Conservation (phyloP, 2,797 vertebrate species). For the Denticeps clupeoides region DNA sequence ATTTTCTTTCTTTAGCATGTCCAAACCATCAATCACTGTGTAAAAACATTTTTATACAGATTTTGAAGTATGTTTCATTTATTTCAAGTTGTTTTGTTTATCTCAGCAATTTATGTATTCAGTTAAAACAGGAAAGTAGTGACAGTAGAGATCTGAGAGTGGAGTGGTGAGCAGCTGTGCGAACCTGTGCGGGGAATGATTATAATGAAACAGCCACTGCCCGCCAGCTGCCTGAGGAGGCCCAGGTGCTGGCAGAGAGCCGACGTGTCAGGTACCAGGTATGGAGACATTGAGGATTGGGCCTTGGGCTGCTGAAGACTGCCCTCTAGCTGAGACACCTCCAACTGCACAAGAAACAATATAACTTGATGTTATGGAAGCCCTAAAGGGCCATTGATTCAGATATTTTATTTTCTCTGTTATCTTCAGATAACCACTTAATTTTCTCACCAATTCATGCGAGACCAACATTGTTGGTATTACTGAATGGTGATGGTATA, state of each 20-base stretch:
- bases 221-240: conserved; percentile 76
- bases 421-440: too few species aligned
- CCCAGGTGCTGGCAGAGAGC: conserved; percentile 87
- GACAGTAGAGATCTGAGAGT: neutral
- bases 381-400: too few species aligned
- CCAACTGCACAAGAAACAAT: too few species aligned
- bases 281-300: conserved; percentile 93
- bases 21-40: conserved; percentile 87
- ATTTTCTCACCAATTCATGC: too few species aligned
- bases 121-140: neutral
- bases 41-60: neutral
- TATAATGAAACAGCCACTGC: conserved; percentile 89
- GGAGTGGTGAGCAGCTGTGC: too few species aligned
- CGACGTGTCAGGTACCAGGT: conserved; percentile 85
- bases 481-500: too few species aligned
- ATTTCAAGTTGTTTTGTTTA: too few species aligned
- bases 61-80: too few species aligned
- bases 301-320: conserved; percentile 93
- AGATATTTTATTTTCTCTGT: too few species aligned
- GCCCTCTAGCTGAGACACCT: conserved; percentile 94
- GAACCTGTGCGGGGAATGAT: conserved; percentile 96
- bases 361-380: too few species aligned
- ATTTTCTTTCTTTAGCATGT: conserved; percentile 88
- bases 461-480: too few species aligned
- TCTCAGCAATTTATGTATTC: neutral